Evolutionary conservation across 2,113 vertebrate species (phyloP), one percentile per base, ranked within the genome.

Genomic region (Illadopsis cleaveri): DNA sequence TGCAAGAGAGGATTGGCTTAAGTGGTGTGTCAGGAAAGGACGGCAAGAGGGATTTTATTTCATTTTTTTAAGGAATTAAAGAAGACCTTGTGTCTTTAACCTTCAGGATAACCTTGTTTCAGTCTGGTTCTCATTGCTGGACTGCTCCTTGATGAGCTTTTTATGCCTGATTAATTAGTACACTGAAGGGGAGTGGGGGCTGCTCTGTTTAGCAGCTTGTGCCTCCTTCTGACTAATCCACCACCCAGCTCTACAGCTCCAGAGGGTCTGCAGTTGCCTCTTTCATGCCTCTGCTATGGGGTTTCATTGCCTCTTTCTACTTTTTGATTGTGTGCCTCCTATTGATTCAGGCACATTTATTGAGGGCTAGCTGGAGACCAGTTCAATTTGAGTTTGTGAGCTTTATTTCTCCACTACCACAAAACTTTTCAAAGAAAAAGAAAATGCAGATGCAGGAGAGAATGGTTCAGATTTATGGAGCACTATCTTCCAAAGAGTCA

Each of bases 161-260:
- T 94, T 96, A 91, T 95, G 95, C 96, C 86, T 97, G 96, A 97
- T 96, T 98, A 98, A 97, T 97, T 97, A 97, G 92, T 62, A 83
- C 78, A 53, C 64, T 68, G 87, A 90, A 87, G 70, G 40, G 30
- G 71, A 42, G 45, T 23, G 60, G 71, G 68, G 40, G 68, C 30
- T 94, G 85, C 54, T 95, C 73, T 94, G 77, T 95, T 96, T 62
- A 96, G 90, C 86, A 94, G 73, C 51, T 69, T 82, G 54, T 94
- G 53, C 80, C 82, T 96, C 84, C 60, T 71, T 82, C 69, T 54
- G 45, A 89, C 94, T 94, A 76, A 94, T 90, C 80, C 93, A 56
- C 53, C 38, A 66, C 33, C 53, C 92, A 68, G 24, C 24, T 33
- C 62, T 60, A 53, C 69, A 92, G 82, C 86, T 95, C 86, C 57